A percentile compares a stretch with the other conserved stretches of the same genome.
These are phyloP conservation scores for Drosophila baimaii DNA, from an alignment of 1,140 invertebrate species.

Conservation along the genomic window DNA sequence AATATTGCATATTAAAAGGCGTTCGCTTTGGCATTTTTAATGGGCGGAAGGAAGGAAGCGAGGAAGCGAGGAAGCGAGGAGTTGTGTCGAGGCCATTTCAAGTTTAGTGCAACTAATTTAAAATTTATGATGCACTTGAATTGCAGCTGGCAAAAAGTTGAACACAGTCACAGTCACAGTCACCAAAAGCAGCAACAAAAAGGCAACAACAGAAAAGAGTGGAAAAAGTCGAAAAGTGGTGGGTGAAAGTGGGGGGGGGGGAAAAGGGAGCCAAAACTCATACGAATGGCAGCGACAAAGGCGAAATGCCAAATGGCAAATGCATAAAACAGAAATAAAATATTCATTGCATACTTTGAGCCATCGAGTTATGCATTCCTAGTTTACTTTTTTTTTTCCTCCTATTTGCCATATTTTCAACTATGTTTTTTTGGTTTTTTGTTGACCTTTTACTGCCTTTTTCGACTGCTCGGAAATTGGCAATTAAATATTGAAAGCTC, in stretches of 20 bases:
- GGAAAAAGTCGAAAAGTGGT: slow-evolving; percentile 1
- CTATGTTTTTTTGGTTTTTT: neutral
- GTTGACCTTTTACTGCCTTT: slow-evolving; percentile 15
- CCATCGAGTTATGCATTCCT: slow-evolving; percentile 44
- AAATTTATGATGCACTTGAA: slow-evolving; percentile 77
- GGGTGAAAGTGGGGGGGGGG: neutral
- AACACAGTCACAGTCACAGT: slow-evolving; percentile 37
- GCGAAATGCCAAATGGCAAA: slow-evolving; percentile 52
- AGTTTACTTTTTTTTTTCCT: neutral
- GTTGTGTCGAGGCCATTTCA: slow-evolving; percentile 36
- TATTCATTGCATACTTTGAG: slow-evolving; percentile 73
- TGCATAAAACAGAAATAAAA: slow-evolving; percentile 70
- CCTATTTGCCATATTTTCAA: slow-evolving; percentile 20
- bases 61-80: neutral
- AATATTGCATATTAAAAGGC: slow-evolving; percentile 47
- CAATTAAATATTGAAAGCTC: slow-evolving; percentile 67
- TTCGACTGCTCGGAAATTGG: slow-evolving; percentile 27
- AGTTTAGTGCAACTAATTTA: slow-evolving; percentile 68
- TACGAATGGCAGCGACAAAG: slow-evolving; percentile 31
- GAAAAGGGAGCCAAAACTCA: slow-evolving; percentile 17
- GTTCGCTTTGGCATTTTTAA: slow-evolving; percentile 39
- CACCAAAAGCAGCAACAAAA: slow-evolving; percentile 32
- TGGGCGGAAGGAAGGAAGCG: neutral
- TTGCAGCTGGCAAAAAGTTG: slow-evolving; percentile 61
- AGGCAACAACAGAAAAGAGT: slow-evolving; percentile 1